These are phyloP conservation scores for Temnothorax longispinosus DNA, from an alignment of 1,140 invertebrate species.

Conservation along the genomic window DNA sequence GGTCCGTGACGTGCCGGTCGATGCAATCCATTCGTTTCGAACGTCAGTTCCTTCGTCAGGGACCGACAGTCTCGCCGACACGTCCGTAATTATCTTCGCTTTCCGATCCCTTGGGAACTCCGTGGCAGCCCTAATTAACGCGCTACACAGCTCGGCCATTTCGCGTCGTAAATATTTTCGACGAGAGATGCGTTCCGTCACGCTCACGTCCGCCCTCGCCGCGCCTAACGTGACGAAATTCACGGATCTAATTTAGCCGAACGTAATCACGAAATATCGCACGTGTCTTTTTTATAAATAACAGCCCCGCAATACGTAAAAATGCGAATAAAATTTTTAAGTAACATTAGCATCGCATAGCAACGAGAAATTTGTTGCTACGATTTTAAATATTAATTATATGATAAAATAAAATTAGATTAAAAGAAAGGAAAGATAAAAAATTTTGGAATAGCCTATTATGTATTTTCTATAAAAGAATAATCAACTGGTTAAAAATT, in stretches of 20 bases:
- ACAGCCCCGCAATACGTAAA: background rate
- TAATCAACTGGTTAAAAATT: background rate
- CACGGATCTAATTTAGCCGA: slow-evolving; percentile 35
- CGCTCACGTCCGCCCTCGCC: slow-evolving; percentile 36
- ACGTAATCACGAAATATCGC: slow-evolving; percentile 37
- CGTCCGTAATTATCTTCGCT: slow-evolving; percentile 72
- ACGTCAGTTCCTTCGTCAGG: slow-evolving; percentile 72
- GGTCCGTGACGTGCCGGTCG: slow-evolving; percentile 53
- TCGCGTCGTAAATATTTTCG: slow-evolving; percentile 71
- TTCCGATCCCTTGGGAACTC: slow-evolving; percentile 68
- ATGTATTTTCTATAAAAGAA: background rate
- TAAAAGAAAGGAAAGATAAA: background rate
- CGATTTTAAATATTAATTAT: background rate
- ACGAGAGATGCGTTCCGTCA: slow-evolving; percentile 46
- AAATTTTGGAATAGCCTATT: background rate
- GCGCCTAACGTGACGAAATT: slow-evolving; percentile 40
- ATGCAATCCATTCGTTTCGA: slow-evolving; percentile 73
- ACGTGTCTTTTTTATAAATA: background rate
- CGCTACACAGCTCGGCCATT: slow-evolving; percentile 70
- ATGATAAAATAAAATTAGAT: background rate
- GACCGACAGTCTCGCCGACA: slow-evolving; percentile 72
- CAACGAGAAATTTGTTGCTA: background rate
- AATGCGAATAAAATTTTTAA: background rate
- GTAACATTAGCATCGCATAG: background rate
- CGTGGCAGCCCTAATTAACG: slow-evolving; percentile 70